A percentile compares a stretch with the other conserved stretches of the same genome.
These are phyloP conservation scores for Molorchus minor DNA, from an alignment of 2,888 invertebrate genomes.

Conservation along the genomic window DNA sequence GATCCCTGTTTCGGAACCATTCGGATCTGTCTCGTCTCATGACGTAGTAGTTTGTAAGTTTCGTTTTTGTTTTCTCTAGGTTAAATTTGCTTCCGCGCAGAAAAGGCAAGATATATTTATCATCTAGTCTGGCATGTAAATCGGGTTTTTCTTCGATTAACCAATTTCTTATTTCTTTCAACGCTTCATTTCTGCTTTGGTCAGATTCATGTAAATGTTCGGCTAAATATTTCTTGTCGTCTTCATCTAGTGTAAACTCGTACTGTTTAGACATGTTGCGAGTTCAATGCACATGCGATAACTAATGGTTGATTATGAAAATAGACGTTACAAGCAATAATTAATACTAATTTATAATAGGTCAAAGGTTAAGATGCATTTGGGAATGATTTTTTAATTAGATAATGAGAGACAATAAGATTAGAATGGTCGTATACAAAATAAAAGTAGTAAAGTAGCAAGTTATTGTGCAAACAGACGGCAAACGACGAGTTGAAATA, in stretches of 20 bases:
- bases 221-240: slow-evolving; percentile 46
- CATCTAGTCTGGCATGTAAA: slow-evolving; percentile 62
- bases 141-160: slow-evolving; percentile 59
- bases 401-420: no score
- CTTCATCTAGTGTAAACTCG: slow-evolving; percentile 40
- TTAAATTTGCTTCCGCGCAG: slow-evolving; percentile 69
- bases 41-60: slow-evolving; percentile 66
- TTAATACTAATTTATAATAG: background rate
- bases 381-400: no score
- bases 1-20: slow-evolving; percentile 70
- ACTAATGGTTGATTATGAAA: no score
- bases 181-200: slow-evolving; percentile 42
- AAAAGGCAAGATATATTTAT: slow-evolving; percentile 65
- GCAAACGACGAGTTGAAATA: no score
- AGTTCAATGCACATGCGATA: background rate
- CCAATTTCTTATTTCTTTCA: slow-evolving; percentile 60
- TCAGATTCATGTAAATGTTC: slow-evolving; percentile 56
- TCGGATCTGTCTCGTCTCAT: slow-evolving; percentile 66
- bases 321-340: no score
- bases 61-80: slow-evolving; percentile 66
- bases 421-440: no score
- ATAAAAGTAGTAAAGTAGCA: no score
- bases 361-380: no score
- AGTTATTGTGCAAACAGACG: no score
- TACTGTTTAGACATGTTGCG: slow-evolving; percentile 27